These are phyloP conservation scores for Peromyscus polionotus DNA, from an alignment of 2,113 vertebrate species.

Conservation along the genomic window DNA sequence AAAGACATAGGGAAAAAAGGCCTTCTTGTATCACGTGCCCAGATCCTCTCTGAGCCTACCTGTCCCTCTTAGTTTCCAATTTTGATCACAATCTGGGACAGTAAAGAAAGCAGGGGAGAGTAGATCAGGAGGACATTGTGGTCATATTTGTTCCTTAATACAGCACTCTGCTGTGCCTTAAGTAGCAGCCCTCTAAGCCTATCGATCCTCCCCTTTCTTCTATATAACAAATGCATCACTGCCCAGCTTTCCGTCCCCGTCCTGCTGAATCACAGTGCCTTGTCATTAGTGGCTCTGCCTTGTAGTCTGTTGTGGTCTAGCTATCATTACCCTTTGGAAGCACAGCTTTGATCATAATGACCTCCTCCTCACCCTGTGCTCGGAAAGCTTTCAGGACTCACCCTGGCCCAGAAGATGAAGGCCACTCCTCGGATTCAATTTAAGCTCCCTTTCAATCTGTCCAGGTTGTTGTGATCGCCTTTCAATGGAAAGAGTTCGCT, in stretches of 20 bases:
- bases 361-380: slow-evolving; percentile 56
- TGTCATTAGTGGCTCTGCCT: not conserved
- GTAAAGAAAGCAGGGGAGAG: not conserved
- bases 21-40: not conserved
- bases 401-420: slow-evolving; percentile 37
- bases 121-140: not conserved
- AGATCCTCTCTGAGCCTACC: not conserved
- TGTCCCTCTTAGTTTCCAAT: not conserved
- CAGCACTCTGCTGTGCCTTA: not conserved
- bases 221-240: not conserved
- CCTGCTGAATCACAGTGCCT: not conserved
- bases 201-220: slow-evolving; percentile 10
- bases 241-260: not conserved
- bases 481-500: not conserved
- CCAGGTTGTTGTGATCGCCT: not conserved
- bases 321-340: not conserved
- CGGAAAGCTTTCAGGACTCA: slow-evolving; percentile 51
- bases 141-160: not conserved
- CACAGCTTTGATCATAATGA: not conserved
- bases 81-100: not conserved
- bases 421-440: not conserved
- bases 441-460: not conserved
- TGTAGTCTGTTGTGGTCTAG: not conserved
- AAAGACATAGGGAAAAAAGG: not conserved
- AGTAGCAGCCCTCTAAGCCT: not conserved